A percentile compares a stretch with the other conserved stretches of the same genome.
phyloP scores from a whole-genome alignment of 2,888 invertebrate genomes.

The Melanargia galathea region DNA sequence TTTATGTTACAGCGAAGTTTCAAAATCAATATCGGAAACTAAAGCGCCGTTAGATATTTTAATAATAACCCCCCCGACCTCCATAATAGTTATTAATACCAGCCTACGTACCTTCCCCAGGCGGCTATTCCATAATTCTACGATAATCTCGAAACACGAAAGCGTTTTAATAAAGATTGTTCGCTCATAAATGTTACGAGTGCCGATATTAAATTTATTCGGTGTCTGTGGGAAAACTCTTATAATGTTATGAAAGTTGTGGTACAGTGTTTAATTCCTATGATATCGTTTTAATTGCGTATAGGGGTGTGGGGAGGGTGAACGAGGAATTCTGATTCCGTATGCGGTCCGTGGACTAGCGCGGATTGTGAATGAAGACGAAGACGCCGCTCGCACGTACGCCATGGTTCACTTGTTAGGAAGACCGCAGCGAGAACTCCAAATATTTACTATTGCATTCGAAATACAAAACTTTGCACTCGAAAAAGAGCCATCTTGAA shows the following conservation, averaged over 20 bases:
- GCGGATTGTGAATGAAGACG: slow-evolving; percentile 58
- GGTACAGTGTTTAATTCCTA: slow-evolving; percentile 60
- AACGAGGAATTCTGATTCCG: slow-evolving; percentile 68
- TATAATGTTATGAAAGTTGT: slow-evolving; percentile 50
- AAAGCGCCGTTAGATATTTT: slow-evolving; percentile 34
- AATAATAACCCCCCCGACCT: slow-evolving; percentile 35
- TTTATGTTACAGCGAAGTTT: slow-evolving; percentile 23
- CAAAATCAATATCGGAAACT: slow-evolving; percentile 37
- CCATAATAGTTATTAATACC: slow-evolving; percentile 40
- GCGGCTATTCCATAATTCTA: slow-evolving; percentile 38
- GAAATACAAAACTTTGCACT: slow-evolving; percentile 70
- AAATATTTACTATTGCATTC: slow-evolving; percentile 71
- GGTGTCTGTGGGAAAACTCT: slow-evolving; percentile 39
- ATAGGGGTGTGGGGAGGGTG: slow-evolving; percentile 50
- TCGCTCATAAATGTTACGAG: slow-evolving; percentile 37
- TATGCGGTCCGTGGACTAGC: slow-evolving; percentile 51
- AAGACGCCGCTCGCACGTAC: slow-evolving; percentile 57
- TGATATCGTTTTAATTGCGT: slow-evolving; percentile 75
- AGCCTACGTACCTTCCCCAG: slow-evolving; percentile 30
- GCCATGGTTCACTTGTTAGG: slow-evolving; percentile 67
- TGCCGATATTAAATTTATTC: slow-evolving; percentile 39
- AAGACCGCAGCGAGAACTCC: slow-evolving; percentile 67
- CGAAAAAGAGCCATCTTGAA: slow-evolving; percentile 68
- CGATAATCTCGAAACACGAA: slow-evolving; percentile 37
- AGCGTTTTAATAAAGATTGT: slow-evolving; percentile 40